Evolutionary conservation across 2,797 vertebrate genomes (phyloP).

Genomic region (Notamacropus eugenii): DNA sequence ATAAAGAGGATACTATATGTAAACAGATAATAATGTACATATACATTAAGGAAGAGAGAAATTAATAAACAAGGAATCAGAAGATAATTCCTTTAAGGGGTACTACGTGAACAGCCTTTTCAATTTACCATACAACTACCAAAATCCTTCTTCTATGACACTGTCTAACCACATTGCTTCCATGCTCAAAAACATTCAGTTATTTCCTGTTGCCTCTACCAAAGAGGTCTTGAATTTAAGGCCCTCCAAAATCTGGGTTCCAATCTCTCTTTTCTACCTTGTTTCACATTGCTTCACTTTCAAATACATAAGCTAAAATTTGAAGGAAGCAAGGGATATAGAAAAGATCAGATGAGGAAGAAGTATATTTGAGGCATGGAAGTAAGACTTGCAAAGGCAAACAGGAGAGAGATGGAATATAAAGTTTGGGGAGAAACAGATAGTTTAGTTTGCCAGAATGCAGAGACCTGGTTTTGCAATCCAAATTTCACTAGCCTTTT

Average conservation of each 20-base stretch:
- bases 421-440: neutral
- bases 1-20: neutral
- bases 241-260: neutral
- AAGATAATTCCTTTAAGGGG: neutral
- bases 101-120: neutral
- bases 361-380: neutral
- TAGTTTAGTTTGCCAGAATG: neutral
- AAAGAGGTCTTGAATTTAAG: neutral
- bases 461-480: neutral
- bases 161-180: neutral
- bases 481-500: neutral
- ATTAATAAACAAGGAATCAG: neutral
- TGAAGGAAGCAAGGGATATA: neutral
- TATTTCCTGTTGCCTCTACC: neutral
- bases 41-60: neutral
- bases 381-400: neutral
- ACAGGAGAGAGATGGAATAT: neutral
- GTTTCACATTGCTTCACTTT: neutral
- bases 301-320: neutral
- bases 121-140: neutral
- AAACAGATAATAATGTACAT: neutral
- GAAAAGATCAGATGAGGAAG: neutral
- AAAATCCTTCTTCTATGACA: neutral
- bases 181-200: neutral
- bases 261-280: neutral